Base-by-base conservation (phyloP, 2,113 vertebrate genomes). In the Panurus biarmicus region DNA sequence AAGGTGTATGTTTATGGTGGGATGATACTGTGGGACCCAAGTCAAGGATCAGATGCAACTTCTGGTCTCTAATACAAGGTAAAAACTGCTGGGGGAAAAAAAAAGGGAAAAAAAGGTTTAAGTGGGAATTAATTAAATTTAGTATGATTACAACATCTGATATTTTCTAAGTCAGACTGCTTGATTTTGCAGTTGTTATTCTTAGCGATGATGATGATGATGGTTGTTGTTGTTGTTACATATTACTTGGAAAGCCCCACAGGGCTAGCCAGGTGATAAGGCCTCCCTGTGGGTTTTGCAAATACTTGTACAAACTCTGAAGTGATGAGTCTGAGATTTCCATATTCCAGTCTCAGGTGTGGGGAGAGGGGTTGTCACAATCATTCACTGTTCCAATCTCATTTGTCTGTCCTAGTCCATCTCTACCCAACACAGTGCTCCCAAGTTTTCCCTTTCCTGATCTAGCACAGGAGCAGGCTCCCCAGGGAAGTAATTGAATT, bases 191-290 rank as follows among this genome's bases (percentile, higher is more conserved):
- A 53, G 28, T 51, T 23, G 33, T 81, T 50, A 36, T 90, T 87
- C 38, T 77, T 54, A 24, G 23, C 22, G 8, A 5, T 62, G 5
- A 23, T 36, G 6, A 23, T 75, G 16, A 9, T 64, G 28, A 15
- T 51, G 3, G 3, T 45, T 20, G 2, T 50, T 57, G 5, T 48
- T 25, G 1, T 42, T 77, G 2, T 47, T 42, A 2, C 12, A 1
- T 19, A 25, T 40, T 40, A 20, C 71, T 42, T 44, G 33, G 62
- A 51, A 85, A 83, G 29, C 23, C 5, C 14, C 4, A 12, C 8
- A 23, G 48, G 28, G 19, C 25, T 71, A 33, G 20, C 44, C 11
- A 0, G 6, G 0, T 5, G 1, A 2, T 61, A 44, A 62, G 20
- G 42, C 12, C 6, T 72, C 15, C 42, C n/a, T 21, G 11, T 44